Evolutionary conservation across 1,140 invertebrate genomes (phyloP), one percentile per base, ranked within the genome.

Genomic region (Myzus persicae): DNA sequence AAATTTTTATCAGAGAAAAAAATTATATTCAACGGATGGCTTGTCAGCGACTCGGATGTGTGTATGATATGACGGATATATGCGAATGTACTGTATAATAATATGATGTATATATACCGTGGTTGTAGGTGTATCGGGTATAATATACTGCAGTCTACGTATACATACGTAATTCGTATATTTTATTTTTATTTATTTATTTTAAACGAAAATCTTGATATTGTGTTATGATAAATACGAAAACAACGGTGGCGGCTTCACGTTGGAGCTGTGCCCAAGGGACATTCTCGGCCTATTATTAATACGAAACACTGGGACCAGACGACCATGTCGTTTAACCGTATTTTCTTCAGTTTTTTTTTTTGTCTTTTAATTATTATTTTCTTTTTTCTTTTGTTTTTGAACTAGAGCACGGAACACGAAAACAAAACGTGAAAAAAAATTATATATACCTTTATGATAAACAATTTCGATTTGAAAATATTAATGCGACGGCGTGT

Each of bases 241-340:
- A 90, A 92, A 92, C 91, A 93, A 93, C 91, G 46, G 91, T 84
- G 91, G 44, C 91, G 91, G 91, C 91, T 85, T 93, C 67, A 93
- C 81, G 91, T 93, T 93, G 91, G 91, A 93, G 76, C 81, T 14
- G 91, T 93, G 91, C 91, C 91, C 91, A 85, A 82, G 44, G 76
- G 91, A 93, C 91, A 85, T 93, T 93, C 91, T 93, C 91, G 76
- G 91, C 91, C 91, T 93, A 93, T 85, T 93, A 93, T 93, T 93
- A 93, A 93, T 93, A 85, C 91, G 91, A 93, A 93, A 93, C 91
- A 93, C 76, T 54, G 91, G 81, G 91, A 93, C 91, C 91, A 93
- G 91, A 93, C 76, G 91, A 93, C 76, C 46, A 93, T 93, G 76
- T 84, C 91, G 46, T 85, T 48, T 51, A 51, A 42, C 36, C 54